These are phyloP conservation scores for Glaucopsyche alexis DNA, from an alignment of 2,888 invertebrate genomes.

Conservation along the genomic window DNA sequence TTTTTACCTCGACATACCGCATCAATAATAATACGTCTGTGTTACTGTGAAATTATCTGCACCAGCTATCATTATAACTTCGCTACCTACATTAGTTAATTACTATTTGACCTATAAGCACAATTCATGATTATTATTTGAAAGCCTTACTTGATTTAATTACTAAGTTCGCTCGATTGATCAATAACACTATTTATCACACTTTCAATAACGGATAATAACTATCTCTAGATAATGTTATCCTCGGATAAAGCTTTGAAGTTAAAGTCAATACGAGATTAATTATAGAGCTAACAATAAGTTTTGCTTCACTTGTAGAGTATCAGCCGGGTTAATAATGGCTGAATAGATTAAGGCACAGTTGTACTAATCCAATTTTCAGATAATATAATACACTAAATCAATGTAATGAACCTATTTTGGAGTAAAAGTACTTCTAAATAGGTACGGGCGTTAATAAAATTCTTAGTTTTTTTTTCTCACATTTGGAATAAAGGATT, in stretches of 20 bases:
- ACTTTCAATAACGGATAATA: conserved; percentile 1
- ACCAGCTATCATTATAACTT: too few species aligned
- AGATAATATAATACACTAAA: background rate
- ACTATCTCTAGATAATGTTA: background rate
- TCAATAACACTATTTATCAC: conserved; percentile 17
- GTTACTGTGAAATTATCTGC: too few species aligned
- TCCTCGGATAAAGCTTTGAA: conserved; percentile 16
- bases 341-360: background rate
- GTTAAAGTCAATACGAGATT: conserved; percentile 25
- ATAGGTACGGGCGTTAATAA: too few species aligned
- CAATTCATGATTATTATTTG: too few species aligned
- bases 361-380: background rate
- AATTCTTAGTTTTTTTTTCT: background rate
- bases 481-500: background rate
- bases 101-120: too few species aligned
- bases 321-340: background rate
- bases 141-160: background rate
- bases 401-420: too few species aligned
- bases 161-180: background rate
- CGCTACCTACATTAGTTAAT: too few species aligned
- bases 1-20: too few species aligned
- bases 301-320: conserved; percentile 8
- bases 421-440: too few species aligned
- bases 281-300: conserved; percentile 21
- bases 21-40: too few species aligned